A percentile compares a stretch with the other conserved stretches of the same genome.
Conservation (phyloP, 2,888 invertebrate species). For the Argyresthia albistria region DNA sequence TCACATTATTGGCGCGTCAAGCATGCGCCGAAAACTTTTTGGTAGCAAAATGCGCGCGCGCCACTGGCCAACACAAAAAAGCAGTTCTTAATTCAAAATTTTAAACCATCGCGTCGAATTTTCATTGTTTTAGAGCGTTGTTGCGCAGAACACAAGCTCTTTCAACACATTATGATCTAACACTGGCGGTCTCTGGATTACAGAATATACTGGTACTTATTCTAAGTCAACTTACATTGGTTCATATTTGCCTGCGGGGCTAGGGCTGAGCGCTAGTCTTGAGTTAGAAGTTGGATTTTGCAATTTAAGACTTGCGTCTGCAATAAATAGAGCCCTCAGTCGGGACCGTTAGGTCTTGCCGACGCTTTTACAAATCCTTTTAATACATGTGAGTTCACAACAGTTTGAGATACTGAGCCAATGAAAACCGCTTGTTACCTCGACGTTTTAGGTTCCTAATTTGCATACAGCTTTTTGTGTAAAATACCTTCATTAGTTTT, state of each 20-base stretch:
- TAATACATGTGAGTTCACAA: not conserved
- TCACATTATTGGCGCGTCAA: not conserved
- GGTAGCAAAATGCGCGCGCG: not conserved
- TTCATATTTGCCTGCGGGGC: slow-evolving; percentile 71
- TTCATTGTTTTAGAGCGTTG: slow-evolving; percentile 51
- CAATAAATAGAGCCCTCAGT: too few relatives aligned
- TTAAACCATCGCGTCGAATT: slow-evolving; percentile 31
- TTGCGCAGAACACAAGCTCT: slow-evolving; percentile 60
- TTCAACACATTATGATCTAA: slow-evolving; percentile 73
- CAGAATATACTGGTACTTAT: slow-evolving; percentile 63
- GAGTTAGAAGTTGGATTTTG: slow-evolving; percentile 31
- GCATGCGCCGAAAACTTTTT: not conserved
- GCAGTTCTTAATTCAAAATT: slow-evolving; percentile 16
- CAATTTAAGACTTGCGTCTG: slow-evolving; percentile 8
- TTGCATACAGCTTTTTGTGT: too few relatives aligned
- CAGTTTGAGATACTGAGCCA: not conserved
- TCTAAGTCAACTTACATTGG: slow-evolving; percentile 74
- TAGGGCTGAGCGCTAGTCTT: slow-evolving; percentile 50
- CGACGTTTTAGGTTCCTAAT: too few relatives aligned
- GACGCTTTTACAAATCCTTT: not conserved
- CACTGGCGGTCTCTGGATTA: slow-evolving; percentile 69
- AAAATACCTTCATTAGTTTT: too few relatives aligned
- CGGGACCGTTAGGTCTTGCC: not conserved
- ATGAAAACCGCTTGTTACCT: too few relatives aligned
- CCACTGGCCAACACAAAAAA: not conserved